Conservation (phyloP, 2,113 vertebrate species). For the Scolopax mira region DNA sequence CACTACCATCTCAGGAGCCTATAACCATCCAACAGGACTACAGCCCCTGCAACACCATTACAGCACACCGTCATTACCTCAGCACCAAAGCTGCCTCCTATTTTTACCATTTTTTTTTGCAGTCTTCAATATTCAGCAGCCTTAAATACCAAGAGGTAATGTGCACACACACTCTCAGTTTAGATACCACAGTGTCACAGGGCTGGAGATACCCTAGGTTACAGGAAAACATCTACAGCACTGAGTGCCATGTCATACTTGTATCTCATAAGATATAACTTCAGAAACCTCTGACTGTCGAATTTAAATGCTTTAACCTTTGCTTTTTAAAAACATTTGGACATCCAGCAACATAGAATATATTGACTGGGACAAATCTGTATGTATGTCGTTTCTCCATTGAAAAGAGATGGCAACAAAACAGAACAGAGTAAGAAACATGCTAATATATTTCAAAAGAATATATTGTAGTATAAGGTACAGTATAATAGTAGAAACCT, state of each 20-base stretch:
- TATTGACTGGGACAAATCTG: not conserved
- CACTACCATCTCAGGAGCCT: not conserved
- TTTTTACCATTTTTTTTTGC: not conserved
- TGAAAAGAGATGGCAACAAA: not conserved
- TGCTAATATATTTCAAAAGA: not conserved
- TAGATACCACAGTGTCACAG: not conserved
- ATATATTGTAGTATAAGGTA: not conserved
- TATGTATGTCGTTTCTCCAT: not conserved
- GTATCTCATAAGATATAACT: not conserved
- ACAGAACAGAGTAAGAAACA: not conserved
- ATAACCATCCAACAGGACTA: not conserved
- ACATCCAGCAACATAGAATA: not conserved
- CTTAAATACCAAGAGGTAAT: not conserved
- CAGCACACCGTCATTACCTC: not conserved
- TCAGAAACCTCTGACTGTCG: not conserved
- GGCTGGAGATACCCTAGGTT: not conserved
- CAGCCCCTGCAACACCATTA: not conserved
- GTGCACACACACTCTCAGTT: not conserved
- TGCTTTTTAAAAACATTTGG: not conserved
- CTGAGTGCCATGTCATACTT: not conserved
- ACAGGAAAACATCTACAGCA: not conserved
- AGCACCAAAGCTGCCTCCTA: not conserved
- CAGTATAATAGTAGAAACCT: not conserved
- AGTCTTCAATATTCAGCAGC: not conserved
- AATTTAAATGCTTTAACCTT: slow-evolving; percentile 23